phyloP scores from a whole-genome alignment of 1,140 invertebrate species.

The Drosophila ercepeae region DNA sequence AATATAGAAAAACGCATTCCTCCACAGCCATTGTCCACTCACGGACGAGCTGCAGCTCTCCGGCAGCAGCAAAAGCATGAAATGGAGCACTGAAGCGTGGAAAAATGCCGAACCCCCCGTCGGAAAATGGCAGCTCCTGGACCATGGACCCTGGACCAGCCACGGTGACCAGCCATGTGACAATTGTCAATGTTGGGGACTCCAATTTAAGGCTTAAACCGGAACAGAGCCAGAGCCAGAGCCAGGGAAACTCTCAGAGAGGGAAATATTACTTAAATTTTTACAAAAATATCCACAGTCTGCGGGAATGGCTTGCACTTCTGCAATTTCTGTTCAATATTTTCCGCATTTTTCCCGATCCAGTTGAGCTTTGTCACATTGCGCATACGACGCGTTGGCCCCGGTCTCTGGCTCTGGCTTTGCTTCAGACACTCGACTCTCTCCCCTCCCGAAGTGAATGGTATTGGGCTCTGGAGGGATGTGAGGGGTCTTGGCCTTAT shows the following conservation, averaged over 20 bases:
- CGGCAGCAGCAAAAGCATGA: slow-evolving; percentile 27
- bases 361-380: slow-evolving; percentile 47
- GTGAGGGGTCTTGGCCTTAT: slow-evolving; percentile 31
- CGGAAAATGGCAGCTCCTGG: not conserved
- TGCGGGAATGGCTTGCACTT: not conserved
- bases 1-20: slow-evolving; percentile 24
- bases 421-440: slow-evolving; percentile 37
- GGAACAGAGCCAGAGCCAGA: not conserved
- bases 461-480: not conserved
- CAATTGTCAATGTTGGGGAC: slow-evolving; percentile 67
- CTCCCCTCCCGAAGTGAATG: no score
- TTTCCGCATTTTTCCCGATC: slow-evolving; percentile 8
- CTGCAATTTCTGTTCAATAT: slow-evolving; percentile 20
- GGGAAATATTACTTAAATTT: slow-evolving; percentile 36
- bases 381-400: slow-evolving; percentile 67
- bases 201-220: slow-evolving; percentile 69
- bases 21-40: slow-evolving; percentile 59
- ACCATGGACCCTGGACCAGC: no score
- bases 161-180: slow-evolving; percentile 57
- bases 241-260: slow-evolving; percentile 34
- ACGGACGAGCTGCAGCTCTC: slow-evolving; percentile 12
- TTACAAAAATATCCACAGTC: not conserved
- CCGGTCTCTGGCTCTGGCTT: slow-evolving; percentile 48
- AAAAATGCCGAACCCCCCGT: slow-evolving; percentile 5
- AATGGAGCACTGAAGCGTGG: slow-evolving; percentile 64